Conservation (phyloP, 1,140 invertebrate genomes). For the Aplysia californica region DNA sequence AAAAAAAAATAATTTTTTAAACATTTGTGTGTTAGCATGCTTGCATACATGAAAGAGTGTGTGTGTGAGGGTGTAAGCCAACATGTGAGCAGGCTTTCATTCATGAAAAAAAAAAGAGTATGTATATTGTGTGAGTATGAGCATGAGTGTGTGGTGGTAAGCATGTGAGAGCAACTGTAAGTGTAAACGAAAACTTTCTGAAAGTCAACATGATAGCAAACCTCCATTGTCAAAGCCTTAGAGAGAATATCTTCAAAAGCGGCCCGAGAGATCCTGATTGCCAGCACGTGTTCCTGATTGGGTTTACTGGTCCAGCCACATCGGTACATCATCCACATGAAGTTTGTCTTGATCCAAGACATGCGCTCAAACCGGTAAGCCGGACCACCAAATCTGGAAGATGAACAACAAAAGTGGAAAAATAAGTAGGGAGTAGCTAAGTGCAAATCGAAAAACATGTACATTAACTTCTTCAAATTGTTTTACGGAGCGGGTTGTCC, state of each 20-base stretch:
- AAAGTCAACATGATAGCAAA: too few species aligned
- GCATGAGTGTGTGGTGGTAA: too few species aligned
- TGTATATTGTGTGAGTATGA: too few species aligned
- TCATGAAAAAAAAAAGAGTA: too few species aligned
- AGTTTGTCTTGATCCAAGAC: constrained; percentile 67
- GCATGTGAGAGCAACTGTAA: too few species aligned
- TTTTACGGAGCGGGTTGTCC: background rate
- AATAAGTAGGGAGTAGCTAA: background rate
- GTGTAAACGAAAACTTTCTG: too few species aligned
- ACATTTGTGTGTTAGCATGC: too few species aligned
- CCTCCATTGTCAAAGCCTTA: constrained; percentile 40
- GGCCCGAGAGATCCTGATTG: constrained; percentile 48
- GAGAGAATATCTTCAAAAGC: constrained; percentile 56
- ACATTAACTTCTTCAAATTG: background rate
- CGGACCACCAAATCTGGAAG: constrained; percentile 45
- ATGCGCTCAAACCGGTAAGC: constrained; percentile 54
- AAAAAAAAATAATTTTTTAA: too few species aligned
- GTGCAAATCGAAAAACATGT: background rate
- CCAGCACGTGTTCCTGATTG: constrained; percentile 60
- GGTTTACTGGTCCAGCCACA: constrained; percentile 61
- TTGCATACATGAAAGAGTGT: too few species aligned
- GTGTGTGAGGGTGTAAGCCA: too few species aligned
- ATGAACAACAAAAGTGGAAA: background rate
- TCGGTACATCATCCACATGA: constrained; percentile 67
- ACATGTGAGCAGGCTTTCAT: too few species aligned